Evolutionary conservation across 2,888 invertebrate species (phyloP).

Genomic region (Ichneumoninae sp.): DNA sequence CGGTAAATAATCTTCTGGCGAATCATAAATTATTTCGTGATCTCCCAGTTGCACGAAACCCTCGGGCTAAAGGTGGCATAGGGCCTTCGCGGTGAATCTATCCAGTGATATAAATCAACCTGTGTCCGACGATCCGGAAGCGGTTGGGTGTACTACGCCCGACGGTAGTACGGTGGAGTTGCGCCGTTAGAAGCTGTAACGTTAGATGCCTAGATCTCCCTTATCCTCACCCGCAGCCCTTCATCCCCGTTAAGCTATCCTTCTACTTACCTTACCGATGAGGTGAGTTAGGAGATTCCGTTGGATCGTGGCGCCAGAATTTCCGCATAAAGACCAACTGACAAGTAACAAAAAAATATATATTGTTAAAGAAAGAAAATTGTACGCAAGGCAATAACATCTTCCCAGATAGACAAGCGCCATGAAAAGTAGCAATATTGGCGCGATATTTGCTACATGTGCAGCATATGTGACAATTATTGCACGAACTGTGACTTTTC

Average conservation of each 20-base stretch:
- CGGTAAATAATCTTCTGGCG: constrained; percentile 56
- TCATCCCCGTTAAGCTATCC: background rate
- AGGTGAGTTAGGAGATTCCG: constrained; percentile 32
- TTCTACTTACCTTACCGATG: constrained; percentile 34
- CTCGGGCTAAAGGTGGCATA: constrained; percentile 21
- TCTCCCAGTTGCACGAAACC: constrained; percentile 21
- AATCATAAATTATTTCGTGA: constrained; percentile 60
- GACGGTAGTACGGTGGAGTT: constrained; percentile 24
- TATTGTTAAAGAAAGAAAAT: background rate
- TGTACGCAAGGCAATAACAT: background rate
- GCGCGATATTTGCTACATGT: no score
- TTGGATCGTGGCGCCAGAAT: constrained; percentile 7
- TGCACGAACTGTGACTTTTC: no score
- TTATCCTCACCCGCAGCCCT: constrained; percentile 21
- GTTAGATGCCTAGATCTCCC: constrained; percentile 35
- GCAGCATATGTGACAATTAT: no score
- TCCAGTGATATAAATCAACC: constrained; percentile 61
- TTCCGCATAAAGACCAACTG: constrained; percentile 30
- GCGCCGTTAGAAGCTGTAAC: constrained; percentile 39
- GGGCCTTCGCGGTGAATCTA: constrained; percentile 38
- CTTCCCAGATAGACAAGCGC: no score
- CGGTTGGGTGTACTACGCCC: constrained; percentile 42
- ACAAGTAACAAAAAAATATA: background rate
- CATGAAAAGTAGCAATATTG: no score
- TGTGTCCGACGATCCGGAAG: constrained; percentile 59